Evolutionary conservation across 2,888 invertebrate genomes (phyloP), one percentile per base, ranked within the genome.

Genomic region (Campoletis raptor): DNA sequence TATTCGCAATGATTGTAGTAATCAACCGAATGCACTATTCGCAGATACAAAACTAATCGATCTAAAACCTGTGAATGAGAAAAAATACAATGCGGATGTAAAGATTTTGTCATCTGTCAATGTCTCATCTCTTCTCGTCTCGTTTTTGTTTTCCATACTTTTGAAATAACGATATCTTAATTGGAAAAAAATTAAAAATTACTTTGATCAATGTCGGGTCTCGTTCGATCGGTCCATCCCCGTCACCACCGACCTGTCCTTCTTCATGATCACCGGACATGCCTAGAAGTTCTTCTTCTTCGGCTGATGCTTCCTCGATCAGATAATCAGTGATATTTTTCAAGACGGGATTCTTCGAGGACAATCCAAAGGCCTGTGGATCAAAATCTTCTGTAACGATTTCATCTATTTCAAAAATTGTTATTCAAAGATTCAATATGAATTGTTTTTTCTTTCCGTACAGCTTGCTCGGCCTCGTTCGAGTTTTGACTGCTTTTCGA

Each of bases 1-100:
- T 99, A 99, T 93, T 99, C 99, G 93, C 98, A 99, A 93, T 99
- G 99, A 95, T 99, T 99, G 95, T 99, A 99, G 94, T 98, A 99
- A 94, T 99, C 99, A 78, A 99, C 98, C 0, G 99, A 99, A 94
- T 99, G 99, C 0, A 99, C 99, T 69, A 99, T 96, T 73, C 99
- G 96, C 91, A 99, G 95, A 94, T 99, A 99, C 76, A 99, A 94
- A 74, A 99, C 96, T 85, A 99, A 96, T 72, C 97, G 96, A 92
- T 97, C 97, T 85, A 97, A 93, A 45, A 89, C 84, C 86, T 86
- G 42, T 24, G 18, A 54, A 24, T 18, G 1, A 52, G 9, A 67
- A 0, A 45, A 37, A 45, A 12, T 30, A 10, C 36, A 42, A 21
- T 24, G 30, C 61, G 10, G 24, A 42, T 7, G 18, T 64, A 24